Base-by-base conservation (phyloP, 2,888 invertebrate genomes). In the Germaria angustata region DNA sequence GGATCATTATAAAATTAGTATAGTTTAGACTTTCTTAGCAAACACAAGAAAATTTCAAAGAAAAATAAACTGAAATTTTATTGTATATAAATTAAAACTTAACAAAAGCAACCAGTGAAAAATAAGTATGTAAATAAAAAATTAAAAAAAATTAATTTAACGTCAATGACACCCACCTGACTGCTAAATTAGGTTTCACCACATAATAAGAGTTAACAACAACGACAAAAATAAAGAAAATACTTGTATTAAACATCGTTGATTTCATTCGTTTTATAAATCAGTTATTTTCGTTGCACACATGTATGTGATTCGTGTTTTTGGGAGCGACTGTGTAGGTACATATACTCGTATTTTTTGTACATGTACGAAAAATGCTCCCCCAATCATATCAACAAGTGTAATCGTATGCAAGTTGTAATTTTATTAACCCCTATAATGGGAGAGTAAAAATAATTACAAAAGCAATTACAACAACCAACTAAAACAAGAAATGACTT, bases 1-100 rank as follows among this genome's bases (percentile, higher is more conserved):
- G 51, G 44, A 73, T 73, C 59, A 51, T 22, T n/a, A 49, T 59
- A 32, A 51, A 65, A 65, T 36, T 66, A 80, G 79, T 80, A 59
- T 51, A 66, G 41, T 41, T 71, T 41, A 24, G 73, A 53, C 66
- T 41, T 59, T 59, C 59, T 22, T 34, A 73, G 51, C 28, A 61
- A 44, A 51, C 41, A 36, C 79, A 80, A 15, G 41, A 49, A 72
- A 55, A 46, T 46, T 22, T 63, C 8, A 51, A 49, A 44, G 17
- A 20, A 55, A 44, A 46, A 44, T 20, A 44, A 46, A 44, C n/a
- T 28, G 36, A 36, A 17, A 46, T 51, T 46, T 49, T 28, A n/a
- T n/a, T n/a, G 41, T 66, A 51, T 17, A 15, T 7, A 36, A 15
- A 39, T 39, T 22, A 13, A 55, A 36, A 75, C 3, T 36, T 13